Evolutionary conservation across 1,140 invertebrate genomes (phyloP), one percentile per base, ranked within the genome.

Genomic region (Choristoneura fumiferana): DNA sequence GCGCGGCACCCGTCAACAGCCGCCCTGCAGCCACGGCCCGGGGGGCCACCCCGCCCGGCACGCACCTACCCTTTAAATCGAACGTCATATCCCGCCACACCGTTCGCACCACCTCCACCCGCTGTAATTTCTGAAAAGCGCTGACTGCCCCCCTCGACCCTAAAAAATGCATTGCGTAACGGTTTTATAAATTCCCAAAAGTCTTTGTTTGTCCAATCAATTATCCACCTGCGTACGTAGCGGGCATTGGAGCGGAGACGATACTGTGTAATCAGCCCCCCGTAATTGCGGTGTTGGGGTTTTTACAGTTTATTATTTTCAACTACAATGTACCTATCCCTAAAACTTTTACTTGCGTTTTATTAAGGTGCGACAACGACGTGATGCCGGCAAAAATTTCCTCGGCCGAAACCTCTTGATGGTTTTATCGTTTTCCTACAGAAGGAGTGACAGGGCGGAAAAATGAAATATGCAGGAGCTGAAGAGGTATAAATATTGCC

Each of bases 111-210:
- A 66, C 73, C 71, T 64, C 73, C 74, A 49, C 73, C 76, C 75
- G 65, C 79, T 74, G 78, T 81, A 84, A 86, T 86, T 84, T 83
- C 78, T 84, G 78, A 85, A 86, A 81, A 82, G 80, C 80, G 82
- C 78, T 80, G 78, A 81, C 83, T 80, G 72, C 78, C 80, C 69
- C 69, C 76, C 53, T 62, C 53, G 80, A 74, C 77, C 84, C 84
- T 87, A 84, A 87, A 87, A 86, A 88, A 86, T 88, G 85, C 85
- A 88, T 88, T 88, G 83, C 83, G 83, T 88, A 88, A 88, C 84
- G 80, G 75, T 81, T 81, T 80, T 73, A 71, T 78, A 73, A 76
- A 85, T 83, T 78, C 75, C 71, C 63, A 45, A 57, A 38, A 43
- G 10, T 36, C 67, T 61, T 75, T 78, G 80, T 81, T 83, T 80